Evolutionary conservation across 92 coral and sea anemone species (phyloP).

Genomic region (Hydrozoanthus gracilis): DNA sequence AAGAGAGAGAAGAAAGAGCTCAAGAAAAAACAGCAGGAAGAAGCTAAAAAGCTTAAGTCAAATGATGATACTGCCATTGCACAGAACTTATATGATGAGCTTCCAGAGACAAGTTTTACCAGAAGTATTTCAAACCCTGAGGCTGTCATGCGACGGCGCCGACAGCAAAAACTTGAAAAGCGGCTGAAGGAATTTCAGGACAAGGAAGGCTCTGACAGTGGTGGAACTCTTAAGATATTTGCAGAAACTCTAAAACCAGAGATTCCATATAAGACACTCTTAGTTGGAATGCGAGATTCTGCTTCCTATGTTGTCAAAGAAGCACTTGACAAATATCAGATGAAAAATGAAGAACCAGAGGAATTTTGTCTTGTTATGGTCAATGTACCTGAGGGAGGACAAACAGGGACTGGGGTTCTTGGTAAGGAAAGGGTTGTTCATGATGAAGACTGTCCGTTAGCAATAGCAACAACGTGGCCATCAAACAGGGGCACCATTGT

Average conservation of each 20-base stretch:
- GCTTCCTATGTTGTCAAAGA: slow-evolving; percentile 86
- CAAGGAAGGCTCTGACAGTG: slow-evolving; percentile 76
- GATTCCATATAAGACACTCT: slow-evolving; percentile 93
- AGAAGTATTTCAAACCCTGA: slow-evolving; percentile 96
- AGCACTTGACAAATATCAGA: slow-evolving; percentile 90
- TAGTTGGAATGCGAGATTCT: slow-evolving; percentile 88
- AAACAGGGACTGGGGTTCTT: slow-evolving; percentile 71
- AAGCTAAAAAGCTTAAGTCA: slow-evolving; percentile 57
- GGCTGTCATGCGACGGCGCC: slow-evolving; percentile 92
- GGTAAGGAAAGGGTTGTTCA: slow-evolving; percentile 96
- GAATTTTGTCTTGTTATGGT: slow-evolving; percentile 98
- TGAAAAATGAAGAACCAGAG: slow-evolving; percentile 93
- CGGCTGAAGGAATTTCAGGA: slow-evolving; percentile 84
- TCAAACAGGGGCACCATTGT: slow-evolving; percentile 86
- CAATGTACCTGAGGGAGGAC: slow-evolving; percentile 86
- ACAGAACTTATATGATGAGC: slow-evolving; percentile 80
- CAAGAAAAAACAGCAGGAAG: slow-evolving; percentile 76
- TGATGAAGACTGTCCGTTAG: slow-evolving; percentile 92
- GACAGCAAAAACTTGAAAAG: slow-evolving; percentile 87
- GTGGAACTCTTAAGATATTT: slow-evolving; percentile 95
- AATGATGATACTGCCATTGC: slow-evolving; percentile 83
- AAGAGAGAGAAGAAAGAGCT: slow-evolving; percentile 92
- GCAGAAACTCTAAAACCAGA: slow-evolving; percentile 96
- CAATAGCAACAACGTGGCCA: slow-evolving; percentile 99
- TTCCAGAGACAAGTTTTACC: slow-evolving; percentile 92